Conservation (phyloP, 2,113 vertebrate species). For the Rhinogobius similis region DNA sequence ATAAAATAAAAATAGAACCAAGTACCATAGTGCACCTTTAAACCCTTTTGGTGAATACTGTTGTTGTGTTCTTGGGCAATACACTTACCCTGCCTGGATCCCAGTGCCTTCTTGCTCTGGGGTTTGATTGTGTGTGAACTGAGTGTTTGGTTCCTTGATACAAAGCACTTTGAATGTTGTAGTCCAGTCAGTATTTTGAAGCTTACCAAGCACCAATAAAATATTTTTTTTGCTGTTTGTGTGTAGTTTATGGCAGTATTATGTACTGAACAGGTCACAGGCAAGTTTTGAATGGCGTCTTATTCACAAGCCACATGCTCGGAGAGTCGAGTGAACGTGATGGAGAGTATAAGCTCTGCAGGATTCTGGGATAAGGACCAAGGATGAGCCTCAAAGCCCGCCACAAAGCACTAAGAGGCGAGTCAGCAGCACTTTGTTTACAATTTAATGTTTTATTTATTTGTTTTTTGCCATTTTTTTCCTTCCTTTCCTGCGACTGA, state of each 20-base stretch:
- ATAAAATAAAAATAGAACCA: too few species aligned
- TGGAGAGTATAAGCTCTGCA: constrained; percentile 16
- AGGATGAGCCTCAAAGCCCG: constrained; percentile 63
- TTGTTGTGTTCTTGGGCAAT: too few species aligned
- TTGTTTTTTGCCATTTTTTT: constrained; percentile 32
- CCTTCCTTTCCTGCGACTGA: constrained; percentile 47
- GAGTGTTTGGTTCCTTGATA: too few species aligned
- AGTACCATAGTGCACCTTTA: too few species aligned
- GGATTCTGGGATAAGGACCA: constrained; percentile 46
- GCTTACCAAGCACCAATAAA: too few species aligned
- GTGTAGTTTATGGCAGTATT: neutral
- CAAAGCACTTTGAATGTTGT: too few species aligned
- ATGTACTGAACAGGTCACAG: constrained; percentile 26
- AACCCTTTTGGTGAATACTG: too few species aligned
- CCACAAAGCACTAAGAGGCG: constrained; percentile 67
- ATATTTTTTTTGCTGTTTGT: too few species aligned
- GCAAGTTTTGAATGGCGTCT: constrained; percentile 26
- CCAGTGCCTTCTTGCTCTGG: too few species aligned
- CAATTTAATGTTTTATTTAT: constrained; percentile 47
- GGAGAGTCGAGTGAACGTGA: constrained; percentile 46
- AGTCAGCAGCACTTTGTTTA: constrained; percentile 67
- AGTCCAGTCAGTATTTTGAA: too few species aligned
- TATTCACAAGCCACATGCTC: constrained; percentile 19
- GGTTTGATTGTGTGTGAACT: too few species aligned
- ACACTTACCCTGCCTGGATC: too few species aligned